phyloP scores from a whole-genome alignment of 2,888 invertebrate species.

The Elysia crispata region DNA sequence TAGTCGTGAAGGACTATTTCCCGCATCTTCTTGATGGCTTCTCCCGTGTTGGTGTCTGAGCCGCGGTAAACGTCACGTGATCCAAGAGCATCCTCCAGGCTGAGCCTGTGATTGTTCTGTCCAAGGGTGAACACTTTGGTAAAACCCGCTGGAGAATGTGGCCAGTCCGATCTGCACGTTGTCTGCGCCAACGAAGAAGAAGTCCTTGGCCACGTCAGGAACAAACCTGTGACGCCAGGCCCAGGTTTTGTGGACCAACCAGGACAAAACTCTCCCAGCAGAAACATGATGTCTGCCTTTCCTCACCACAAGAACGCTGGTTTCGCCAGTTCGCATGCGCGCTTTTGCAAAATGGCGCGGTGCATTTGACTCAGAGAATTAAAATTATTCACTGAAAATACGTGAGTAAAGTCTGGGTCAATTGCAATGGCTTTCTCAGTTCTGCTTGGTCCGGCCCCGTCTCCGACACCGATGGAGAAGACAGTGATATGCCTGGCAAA shows the following conservation, averaged over 20 bases:
- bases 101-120: conserved; percentile 49
- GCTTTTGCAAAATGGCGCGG: conserved; percentile 60
- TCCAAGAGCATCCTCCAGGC: conserved; percentile 33
- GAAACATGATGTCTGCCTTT: conserved; percentile 67
- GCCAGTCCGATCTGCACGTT: conserved; percentile 63
- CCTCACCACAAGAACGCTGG: conserved; percentile 56
- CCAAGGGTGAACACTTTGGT: conserved; percentile 63
- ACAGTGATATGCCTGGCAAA: conserved; percentile 59
- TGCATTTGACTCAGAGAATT: conserved; percentile 63
- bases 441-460: conserved; percentile 57
- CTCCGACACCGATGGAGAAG: conserved; percentile 68
- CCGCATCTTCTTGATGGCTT: conserved; percentile 58
- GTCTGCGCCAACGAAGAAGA: conserved; percentile 60
- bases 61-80: conserved; percentile 53
- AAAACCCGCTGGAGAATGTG: conserved; percentile 60
- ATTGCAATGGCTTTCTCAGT: conserved; percentile 66
- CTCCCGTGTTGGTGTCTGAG: conserved; percentile 62
- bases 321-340: conserved; percentile 48
- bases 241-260: conserved; percentile 63
- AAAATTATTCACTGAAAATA: conserved; percentile 66
- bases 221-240: conserved; percentile 64
- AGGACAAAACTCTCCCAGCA: conserved; percentile 67
- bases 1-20: conserved; percentile 59
- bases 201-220: conserved; percentile 59
- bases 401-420: conserved; percentile 64